Base-by-base conservation (phyloP, 2,888 invertebrate species). In the Conistra vaccinii region DNA sequence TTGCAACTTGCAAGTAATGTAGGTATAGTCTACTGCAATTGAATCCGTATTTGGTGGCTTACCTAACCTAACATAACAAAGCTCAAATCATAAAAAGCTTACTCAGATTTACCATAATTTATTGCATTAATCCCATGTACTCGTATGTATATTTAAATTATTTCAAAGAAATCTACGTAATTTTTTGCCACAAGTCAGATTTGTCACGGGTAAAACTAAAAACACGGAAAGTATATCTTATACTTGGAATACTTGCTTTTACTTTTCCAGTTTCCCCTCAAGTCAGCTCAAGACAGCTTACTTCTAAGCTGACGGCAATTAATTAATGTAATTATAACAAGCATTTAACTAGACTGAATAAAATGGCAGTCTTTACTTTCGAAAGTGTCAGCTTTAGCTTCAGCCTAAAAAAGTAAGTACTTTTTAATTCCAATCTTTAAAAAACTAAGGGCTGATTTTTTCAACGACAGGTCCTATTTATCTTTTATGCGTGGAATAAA, bases 151-250 rank as follows among this genome's bases (percentile, higher is more conserved):
- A 60, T 65, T 55, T 51, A 42, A 66, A 73, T 55, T 32, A 69
- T 45, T 80, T 65, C 60, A 48, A 62, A 62, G 78, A 53, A 73
- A 62, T 5, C 17, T 35, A n/a, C n/a, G 32, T 66, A 45, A 60
- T 32, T n/a, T 10, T 26, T 51, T 57, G 9, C n/a, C 45, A 57
- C 42, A 23, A 2, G 23, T n/a, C 42, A 51, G n/a, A 29, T 32
- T 62, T 53, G 63, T 68, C 53, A 68, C 48, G 63, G 67, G 51
- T 58, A 80, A 81, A 79, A 80, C 45, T 53, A 80, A 81, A 80
- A 80, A 67, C 57, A 63, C 62, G 51, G 65, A 53, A 79, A 29
- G 17, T 66, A 51, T 57, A 55, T 6, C n/a, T 17, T 53, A 35
- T 62, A 67, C 65, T 62, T 48, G 29, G 39, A 80, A 55, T 58